These are phyloP conservation scores for Botia kubotai DNA, from an alignment of 2,797 vertebrate genomes.

Conservation along the genomic window DNA sequence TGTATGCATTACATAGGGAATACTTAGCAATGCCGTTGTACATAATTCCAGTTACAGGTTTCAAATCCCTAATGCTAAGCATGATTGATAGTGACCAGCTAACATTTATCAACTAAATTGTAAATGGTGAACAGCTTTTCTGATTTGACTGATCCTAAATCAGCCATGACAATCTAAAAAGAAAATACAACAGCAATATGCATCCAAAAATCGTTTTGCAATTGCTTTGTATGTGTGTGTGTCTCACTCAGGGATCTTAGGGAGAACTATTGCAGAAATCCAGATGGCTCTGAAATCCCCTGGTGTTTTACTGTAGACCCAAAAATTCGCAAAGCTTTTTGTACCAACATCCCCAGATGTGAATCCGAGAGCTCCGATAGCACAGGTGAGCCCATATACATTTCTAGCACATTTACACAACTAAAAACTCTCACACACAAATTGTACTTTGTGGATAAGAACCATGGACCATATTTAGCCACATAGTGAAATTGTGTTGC, in stretches of 20 bases:
- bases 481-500: conserved; percentile 22
- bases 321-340: conserved; percentile 89
- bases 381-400: conserved; percentile 70
- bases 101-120: no score
- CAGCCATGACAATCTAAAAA: background rate
- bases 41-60: background rate
- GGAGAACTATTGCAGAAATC: conserved; percentile 96
- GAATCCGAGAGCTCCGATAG: conserved; percentile 72
- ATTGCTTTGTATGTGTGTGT: conserved; percentile 53
- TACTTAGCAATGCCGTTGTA: background rate
- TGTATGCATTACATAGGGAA: no score
- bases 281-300: conserved; percentile 91
- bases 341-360: conserved; percentile 93
- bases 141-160: background rate
- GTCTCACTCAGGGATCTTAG: conserved; percentile 85
- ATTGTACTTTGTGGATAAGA: conserved; percentile 12
- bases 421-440: no score
- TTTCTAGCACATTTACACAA: conserved; percentile 6
- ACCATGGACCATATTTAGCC: conserved; percentile 1
- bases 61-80: no score
- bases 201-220: background rate
- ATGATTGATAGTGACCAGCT: background rate
- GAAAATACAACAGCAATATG: background rate
- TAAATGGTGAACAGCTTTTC: background rate
- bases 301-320: conserved; percentile 98